Evolutionary conservation across 2,888 invertebrate species (phyloP).

Genomic region (Eutolmus rufibarbis): DNA sequence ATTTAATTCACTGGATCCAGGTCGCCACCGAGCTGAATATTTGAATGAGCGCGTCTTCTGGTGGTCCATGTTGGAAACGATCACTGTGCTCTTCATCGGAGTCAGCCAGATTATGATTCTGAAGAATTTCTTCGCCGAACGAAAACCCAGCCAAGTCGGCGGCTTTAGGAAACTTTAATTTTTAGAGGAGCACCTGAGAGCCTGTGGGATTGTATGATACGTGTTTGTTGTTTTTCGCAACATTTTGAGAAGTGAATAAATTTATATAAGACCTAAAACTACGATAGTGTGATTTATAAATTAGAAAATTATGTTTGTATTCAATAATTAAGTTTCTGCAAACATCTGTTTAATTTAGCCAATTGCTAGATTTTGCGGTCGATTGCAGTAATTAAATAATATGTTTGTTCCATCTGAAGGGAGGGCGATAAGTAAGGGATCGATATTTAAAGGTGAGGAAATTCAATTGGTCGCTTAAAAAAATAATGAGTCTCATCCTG

Average conservation of each 20-base stretch:
- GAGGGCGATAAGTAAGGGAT: too few relatives aligned
- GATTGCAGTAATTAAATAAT: too few relatives aligned
- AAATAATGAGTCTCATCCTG: too few relatives aligned
- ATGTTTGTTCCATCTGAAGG: too few relatives aligned
- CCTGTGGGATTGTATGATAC: neutral
- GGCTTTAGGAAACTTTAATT: conserved; percentile 57
- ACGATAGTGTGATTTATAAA: neutral
- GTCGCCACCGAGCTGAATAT: conserved; percentile 94
- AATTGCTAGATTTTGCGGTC: neutral
- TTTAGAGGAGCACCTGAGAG: neutral
- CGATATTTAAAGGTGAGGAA: too few relatives aligned
- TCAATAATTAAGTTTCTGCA: neutral
- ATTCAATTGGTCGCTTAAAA: too few relatives aligned
- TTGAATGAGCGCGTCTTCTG: conserved; percentile 91
- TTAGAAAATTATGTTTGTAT: neutral
- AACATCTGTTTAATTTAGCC: neutral
- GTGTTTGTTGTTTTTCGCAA: conserved; percentile 23
- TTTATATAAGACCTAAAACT: neutral
- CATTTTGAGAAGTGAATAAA: conserved; percentile 19
- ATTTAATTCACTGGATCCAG: conserved; percentile 39
- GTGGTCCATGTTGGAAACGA: conserved; percentile 92
- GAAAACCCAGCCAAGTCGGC: conserved; percentile 65
- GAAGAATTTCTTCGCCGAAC: conserved; percentile 88
- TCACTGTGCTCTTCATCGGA: conserved; percentile 84
- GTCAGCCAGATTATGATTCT: conserved; percentile 90